These are phyloP conservation scores for Linnaemya tessellans DNA, from an alignment of 2,888 invertebrate genomes.

Conservation along the genomic window DNA sequence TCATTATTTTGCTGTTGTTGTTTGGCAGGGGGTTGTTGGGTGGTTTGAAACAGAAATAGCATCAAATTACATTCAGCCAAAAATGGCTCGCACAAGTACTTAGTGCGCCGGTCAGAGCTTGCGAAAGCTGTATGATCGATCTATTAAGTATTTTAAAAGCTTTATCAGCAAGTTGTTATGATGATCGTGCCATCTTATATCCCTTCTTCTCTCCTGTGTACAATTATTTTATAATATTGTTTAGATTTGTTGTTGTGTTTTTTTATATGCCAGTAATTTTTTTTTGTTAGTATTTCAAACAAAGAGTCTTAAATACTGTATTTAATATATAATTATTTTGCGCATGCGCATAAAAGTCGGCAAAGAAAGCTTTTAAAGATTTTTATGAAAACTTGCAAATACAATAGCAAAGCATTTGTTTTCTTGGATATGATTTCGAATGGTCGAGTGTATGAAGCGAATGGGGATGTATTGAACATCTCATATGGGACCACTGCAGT, in stretches of 20 bases:
- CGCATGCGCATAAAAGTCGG: slow-evolving; percentile 77
- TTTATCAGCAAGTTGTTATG: slow-evolving; percentile 36
- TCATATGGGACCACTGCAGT: slow-evolving; percentile 5
- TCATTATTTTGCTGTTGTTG: slow-evolving; percentile 10
- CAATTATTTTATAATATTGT: background rate
- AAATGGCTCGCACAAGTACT: slow-evolving; percentile 79
- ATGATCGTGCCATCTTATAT: background rate
- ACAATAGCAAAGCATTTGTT: slow-evolving; percentile 26
- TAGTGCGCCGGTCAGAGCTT: slow-evolving; percentile 74
- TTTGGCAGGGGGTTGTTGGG: slow-evolving; percentile 21
- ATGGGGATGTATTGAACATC: slow-evolving; percentile 41
- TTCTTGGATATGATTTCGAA: slow-evolving; percentile 39
- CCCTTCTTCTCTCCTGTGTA: background rate
- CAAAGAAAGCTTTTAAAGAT: slow-evolving; percentile 28
- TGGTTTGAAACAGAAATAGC: slow-evolving; percentile 59
- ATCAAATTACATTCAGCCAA: slow-evolving; percentile 84
- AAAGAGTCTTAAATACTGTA: slow-evolving; percentile 43
- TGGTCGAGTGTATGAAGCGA: background rate
- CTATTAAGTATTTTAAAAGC: slow-evolving; percentile 54
- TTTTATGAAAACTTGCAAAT: background rate
- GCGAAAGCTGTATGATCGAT: slow-evolving; percentile 57
- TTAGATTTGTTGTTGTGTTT: slow-evolving; percentile 1
- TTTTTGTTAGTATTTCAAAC: slow-evolving; percentile 13
- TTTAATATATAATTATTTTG: slow-evolving; percentile 74
- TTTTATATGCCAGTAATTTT: background rate